These are phyloP conservation scores for Augochlora pura DNA, from an alignment of 1,140 invertebrate species.

Conservation along the genomic window DNA sequence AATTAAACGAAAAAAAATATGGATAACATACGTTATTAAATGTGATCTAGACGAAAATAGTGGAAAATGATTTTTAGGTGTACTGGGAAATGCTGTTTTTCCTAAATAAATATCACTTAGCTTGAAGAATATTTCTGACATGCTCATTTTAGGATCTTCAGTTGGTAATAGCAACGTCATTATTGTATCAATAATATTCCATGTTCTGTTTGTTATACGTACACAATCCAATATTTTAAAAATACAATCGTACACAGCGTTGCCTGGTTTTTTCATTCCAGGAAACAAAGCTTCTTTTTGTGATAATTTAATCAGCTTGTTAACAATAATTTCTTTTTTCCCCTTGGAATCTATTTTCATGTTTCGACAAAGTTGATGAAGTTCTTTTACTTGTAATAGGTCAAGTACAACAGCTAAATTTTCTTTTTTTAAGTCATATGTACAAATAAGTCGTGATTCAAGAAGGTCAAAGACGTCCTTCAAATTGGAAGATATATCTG, in stretches of 20 bases:
- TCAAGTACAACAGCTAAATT: slow-evolving; percentile 57
- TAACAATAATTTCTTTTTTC: slow-evolving; percentile 62
- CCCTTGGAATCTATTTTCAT: slow-evolving; percentile 58
- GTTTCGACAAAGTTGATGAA: slow-evolving; percentile 57
- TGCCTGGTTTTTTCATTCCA: slow-evolving; percentile 60
- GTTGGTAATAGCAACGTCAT: slow-evolving; percentile 69
- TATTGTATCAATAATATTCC: slow-evolving; percentile 68
- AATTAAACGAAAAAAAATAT: slow-evolving; percentile 13
- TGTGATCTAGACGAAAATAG: slow-evolving; percentile 69
- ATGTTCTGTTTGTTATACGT: slow-evolving; percentile 53
- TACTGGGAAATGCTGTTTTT: slow-evolving; percentile 61
- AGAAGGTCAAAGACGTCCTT: slow-evolving; percentile 60
- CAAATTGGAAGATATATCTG: slow-evolving; percentile 58
- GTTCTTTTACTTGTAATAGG: slow-evolving; percentile 65
- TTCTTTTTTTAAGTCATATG: slow-evolving; percentile 52
- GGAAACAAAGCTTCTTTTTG: slow-evolving; percentile 62
- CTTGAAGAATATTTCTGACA: slow-evolving; percentile 64
- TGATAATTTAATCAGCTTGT: slow-evolving; percentile 58
- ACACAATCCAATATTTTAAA: slow-evolving; percentile 59
- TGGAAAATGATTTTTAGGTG: slow-evolving; percentile 63
- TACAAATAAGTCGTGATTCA: slow-evolving; percentile 57
- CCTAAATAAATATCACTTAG: slow-evolving; percentile 61
- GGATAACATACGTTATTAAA: slow-evolving; percentile 61
- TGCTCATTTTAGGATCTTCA: slow-evolving; percentile 61
- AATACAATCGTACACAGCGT: slow-evolving; percentile 50